A percentile compares a stretch with the other conserved stretches of the same genome.
phyloP scores from a whole-genome alignment of 2,113 vertebrate species.

The Megaceryle maxima region DNA sequence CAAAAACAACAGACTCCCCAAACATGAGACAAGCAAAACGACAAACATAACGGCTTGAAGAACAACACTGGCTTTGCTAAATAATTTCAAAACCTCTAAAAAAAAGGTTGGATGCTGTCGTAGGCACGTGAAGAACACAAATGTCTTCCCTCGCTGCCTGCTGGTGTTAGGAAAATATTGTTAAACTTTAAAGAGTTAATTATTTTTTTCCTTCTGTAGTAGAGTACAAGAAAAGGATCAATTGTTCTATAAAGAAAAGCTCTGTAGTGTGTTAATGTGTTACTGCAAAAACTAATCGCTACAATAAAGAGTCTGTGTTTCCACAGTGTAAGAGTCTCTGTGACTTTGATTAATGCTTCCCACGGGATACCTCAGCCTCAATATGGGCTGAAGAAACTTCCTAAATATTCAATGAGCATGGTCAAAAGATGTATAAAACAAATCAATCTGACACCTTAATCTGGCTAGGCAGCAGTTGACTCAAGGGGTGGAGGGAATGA shows the following conservation, averaged over 20 bases:
- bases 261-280: slow-evolving; percentile 86
- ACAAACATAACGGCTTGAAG: slow-evolving; percentile 70
- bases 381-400: slow-evolving; percentile 89
- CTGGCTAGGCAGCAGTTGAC: slow-evolving; percentile 90
- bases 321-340: slow-evolving; percentile 79
- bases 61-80: slow-evolving; percentile 42
- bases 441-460: slow-evolving; percentile 96
- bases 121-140: slow-evolving; percentile 33
- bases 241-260: slow-evolving; percentile 83
- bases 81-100: slow-evolving; percentile 35
- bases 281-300: slow-evolving; percentile 86
- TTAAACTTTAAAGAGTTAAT: slow-evolving; percentile 83
- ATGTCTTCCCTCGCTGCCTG: background rate
- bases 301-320: slow-evolving; percentile 86
- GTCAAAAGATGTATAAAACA: slow-evolving; percentile 93
- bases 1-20: slow-evolving; percentile 80
- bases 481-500: slow-evolving; percentile 84
- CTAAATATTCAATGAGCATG: slow-evolving; percentile 90
- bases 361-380: slow-evolving; percentile 86
- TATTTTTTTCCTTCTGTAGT: slow-evolving; percentile 67
- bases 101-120: slow-evolving; percentile 13
- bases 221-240: slow-evolving; percentile 77
- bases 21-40: slow-evolving; percentile 80
- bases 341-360: slow-evolving; percentile 88
- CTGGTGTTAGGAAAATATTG: slow-evolving; percentile 64